These are phyloP conservation scores for Chelidonichthys spinosus DNA, from an alignment of 2,797 vertebrate species.

Conservation along the genomic window DNA sequence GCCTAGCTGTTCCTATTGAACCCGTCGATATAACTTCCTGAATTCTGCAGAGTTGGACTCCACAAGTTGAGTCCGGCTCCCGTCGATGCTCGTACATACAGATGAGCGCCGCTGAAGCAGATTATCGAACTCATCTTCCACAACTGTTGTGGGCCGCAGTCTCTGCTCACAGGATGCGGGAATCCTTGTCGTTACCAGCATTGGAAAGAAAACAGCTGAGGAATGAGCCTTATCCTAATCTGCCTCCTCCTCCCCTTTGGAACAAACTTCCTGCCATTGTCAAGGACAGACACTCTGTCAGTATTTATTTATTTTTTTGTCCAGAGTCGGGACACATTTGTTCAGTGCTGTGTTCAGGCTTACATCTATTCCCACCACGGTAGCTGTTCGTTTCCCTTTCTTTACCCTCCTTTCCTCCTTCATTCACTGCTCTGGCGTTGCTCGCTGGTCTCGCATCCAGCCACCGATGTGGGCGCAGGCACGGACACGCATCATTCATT, in stretches of 20 bases:
- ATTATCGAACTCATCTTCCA: constrained; percentile 34
- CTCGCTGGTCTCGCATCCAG: constrained; percentile 43
- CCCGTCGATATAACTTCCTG: not conserved
- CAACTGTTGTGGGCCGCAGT: constrained; percentile 32
- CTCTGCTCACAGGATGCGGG: constrained; percentile 46
- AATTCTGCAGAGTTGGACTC: not conserved
- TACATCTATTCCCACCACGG: constrained; percentile 64
- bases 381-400: constrained; percentile 69
- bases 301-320: constrained; percentile 64
- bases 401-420: constrained; percentile 37
- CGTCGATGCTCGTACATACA: not conserved
- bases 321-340: constrained; percentile 66
- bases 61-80: constrained; percentile 8
- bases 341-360: constrained; percentile 49
- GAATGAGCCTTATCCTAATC: constrained; percentile 54
- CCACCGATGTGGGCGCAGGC: constrained; percentile 26
- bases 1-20: too few species aligned
- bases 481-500: constrained; percentile 18
- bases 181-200: constrained; percentile 55
- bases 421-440: constrained; percentile 41
- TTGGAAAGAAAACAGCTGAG: constrained; percentile 73
- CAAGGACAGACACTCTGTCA: constrained; percentile 64
- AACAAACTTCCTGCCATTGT: constrained; percentile 71
- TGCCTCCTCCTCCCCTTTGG: constrained; percentile 57
- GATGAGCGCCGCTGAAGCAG: constrained; percentile 18